These are phyloP conservation scores for Dreissena polymorpha DNA, from an alignment of 1,140 invertebrate species.

Conservation along the genomic window DNA sequence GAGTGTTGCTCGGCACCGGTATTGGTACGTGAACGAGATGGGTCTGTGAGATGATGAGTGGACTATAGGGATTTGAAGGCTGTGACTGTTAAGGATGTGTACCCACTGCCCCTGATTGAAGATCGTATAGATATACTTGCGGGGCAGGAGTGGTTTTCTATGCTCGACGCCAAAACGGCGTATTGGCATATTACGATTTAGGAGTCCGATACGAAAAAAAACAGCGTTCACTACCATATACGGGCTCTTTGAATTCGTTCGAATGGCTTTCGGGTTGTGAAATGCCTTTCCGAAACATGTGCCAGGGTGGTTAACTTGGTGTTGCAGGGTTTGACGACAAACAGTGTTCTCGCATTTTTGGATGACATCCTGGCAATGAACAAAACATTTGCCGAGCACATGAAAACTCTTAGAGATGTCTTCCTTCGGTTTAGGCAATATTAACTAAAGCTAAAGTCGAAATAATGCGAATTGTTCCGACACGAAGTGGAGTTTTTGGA, in stretches of 20 bases:
- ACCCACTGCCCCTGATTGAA: slow-evolving; percentile 4
- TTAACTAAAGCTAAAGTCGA: slow-evolving; percentile 50
- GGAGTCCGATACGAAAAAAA: slow-evolving; percentile 36
- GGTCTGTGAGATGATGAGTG: slow-evolving; percentile 3
- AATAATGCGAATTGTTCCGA: slow-evolving; percentile 55
- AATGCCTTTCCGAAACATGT: slow-evolving; percentile 39
- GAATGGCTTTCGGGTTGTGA: slow-evolving; percentile 54
- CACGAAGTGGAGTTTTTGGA: slow-evolving; percentile 50
- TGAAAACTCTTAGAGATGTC: slow-evolving; percentile 20
- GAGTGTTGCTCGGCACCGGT: slow-evolving; percentile 32
- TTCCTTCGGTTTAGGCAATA: slow-evolving; percentile 21
- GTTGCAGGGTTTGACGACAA: slow-evolving; percentile 33
- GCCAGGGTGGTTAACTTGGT: slow-evolving; percentile 33
- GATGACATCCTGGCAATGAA: slow-evolving; percentile 56
- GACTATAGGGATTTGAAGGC: slow-evolving; percentile 37
- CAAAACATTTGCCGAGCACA: slow-evolving; percentile 16
- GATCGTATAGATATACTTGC: slow-evolving; percentile 29
- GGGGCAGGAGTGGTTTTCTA: slow-evolving; percentile 26
- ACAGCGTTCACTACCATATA: slow-evolving; percentile 54
- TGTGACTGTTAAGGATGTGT: slow-evolving; percentile 26
- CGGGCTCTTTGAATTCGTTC: slow-evolving; percentile 51
- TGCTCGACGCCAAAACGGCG: slow-evolving; percentile 9
- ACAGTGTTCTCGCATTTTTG: slow-evolving; percentile 32
- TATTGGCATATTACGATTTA: slow-evolving; percentile 23
- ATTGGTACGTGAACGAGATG: slow-evolving; percentile 28